Evolutionary conservation across 2,888 invertebrate genomes (phyloP).

Genomic region (Pteria penguin): DNA sequence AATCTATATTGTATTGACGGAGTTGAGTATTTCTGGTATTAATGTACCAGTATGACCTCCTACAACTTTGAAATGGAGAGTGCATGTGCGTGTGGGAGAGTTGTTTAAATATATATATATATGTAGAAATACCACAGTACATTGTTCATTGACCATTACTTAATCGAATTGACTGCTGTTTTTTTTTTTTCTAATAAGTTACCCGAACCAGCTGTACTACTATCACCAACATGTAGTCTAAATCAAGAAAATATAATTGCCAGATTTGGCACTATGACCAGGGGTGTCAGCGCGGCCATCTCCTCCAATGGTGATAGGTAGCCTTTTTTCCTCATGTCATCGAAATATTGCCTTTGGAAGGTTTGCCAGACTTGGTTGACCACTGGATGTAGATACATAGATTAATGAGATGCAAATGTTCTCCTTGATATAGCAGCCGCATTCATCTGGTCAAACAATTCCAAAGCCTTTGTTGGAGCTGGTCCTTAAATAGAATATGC

Average conservation of each 20-base stretch:
- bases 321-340: neutral
- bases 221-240: neutral
- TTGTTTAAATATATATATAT: too few species aligned
- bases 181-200: too few species aligned
- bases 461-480: slow-evolving; percentile 1
- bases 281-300: slow-evolving; percentile 18
- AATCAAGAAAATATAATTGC: slow-evolving; percentile 21
- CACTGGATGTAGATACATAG: neutral
- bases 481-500: too few species aligned
- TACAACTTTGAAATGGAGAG: too few species aligned
- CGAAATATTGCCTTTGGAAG: neutral
- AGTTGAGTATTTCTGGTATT: too few species aligned
- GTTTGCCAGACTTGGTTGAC: slow-evolving; percentile 6
- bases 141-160: too few species aligned
- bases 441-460: slow-evolving; percentile 1
- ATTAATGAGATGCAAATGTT: slow-evolving; percentile 16
- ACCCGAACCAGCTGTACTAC: slow-evolving; percentile 27
- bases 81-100: too few species aligned
- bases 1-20: too few species aligned
- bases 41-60: too few species aligned
- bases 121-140: too few species aligned
- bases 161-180: too few species aligned
- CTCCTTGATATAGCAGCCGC: neutral
- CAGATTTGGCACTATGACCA: slow-evolving; percentile 35
- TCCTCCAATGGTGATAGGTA: slow-evolving; percentile 5